Base-by-base conservation (phyloP, 2,113 vertebrate genomes). In the Trematocara nigrifrons region DNA sequence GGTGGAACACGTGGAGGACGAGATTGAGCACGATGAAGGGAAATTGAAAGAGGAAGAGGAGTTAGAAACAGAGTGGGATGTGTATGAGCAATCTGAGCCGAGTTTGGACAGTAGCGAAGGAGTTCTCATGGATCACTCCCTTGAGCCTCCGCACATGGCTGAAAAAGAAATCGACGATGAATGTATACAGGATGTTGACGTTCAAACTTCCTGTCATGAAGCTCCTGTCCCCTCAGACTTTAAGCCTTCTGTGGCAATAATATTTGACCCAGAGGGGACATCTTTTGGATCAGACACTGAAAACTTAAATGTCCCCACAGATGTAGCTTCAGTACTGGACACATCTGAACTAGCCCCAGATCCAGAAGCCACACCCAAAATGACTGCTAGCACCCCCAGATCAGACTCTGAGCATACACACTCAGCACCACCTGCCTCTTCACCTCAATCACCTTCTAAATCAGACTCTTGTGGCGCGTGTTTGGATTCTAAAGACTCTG, bases 41-140 rank as follows among this genome's bases (percentile, higher is more conserved):
- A 80, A 56, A 8, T 2, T 69, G 6, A 86, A 90, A 81, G 80
- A 87, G 33, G 90, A 90, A 49, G 91, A 91, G 66, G 89, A 92
- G 74, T 82, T 86, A 5, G 93, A 79, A 79, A 90, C 91, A 20
- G 92, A 94, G 87, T 92, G 89, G 89, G 93, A 91, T 76, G 76
- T 84, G 35, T 93, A 54, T 83, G 94, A 95, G 26, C 89, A 92
- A 82, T 93, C 89, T 89, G 91, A 94, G 84, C 88, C 89, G 20
- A 91, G 89, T 88, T 90, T 89, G 87, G 92, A 96, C 40, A 61
- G 66, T 26, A 85, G 42, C 12, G 89, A 93, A 81, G 92, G 78
- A 54, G 82, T 81, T 79, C 53, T 88, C 20, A 40, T 52, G 54
- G 89, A 95, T 40, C 86, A 53, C 3, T 94, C 91, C 85, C 92